phyloP scores from a whole-genome alignment of 1,140 invertebrate genomes.

The Pseudomyrmex gracilis region DNA sequence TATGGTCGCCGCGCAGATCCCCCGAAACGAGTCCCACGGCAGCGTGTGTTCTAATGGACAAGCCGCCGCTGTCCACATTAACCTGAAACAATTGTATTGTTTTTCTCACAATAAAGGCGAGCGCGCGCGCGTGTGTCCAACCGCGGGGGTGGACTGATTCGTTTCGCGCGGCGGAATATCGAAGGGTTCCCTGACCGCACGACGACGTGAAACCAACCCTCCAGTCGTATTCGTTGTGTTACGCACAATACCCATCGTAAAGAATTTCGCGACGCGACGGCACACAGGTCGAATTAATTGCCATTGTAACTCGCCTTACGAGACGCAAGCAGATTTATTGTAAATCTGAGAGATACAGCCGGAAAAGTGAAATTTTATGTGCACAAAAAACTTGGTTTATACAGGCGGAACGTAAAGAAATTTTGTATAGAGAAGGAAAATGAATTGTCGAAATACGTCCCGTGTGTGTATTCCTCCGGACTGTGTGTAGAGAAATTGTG shows the following conservation, averaged over 20 bases:
- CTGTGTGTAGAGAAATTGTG: not conserved
- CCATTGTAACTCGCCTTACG: slow-evolving; percentile 18
- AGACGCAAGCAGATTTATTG: not conserved
- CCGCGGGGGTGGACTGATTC: slow-evolving; percentile 3
- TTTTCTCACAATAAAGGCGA: slow-evolving; percentile 68
- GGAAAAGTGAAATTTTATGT: not conserved
- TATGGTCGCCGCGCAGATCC: slow-evolving; percentile 62
- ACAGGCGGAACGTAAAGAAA: not conserved
- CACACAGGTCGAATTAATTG: slow-evolving; percentile 26
- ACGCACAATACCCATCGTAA: slow-evolving; percentile 38
- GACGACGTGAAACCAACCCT: slow-evolving; percentile 21
- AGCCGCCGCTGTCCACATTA: slow-evolving; percentile 70
- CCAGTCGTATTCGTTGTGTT: not conserved
- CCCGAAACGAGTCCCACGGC: slow-evolving; percentile 60
- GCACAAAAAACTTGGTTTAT: not conserved
- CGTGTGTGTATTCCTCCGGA: no score
- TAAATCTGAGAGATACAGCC: slow-evolving; percentile 6
- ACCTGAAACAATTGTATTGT: slow-evolving; percentile 72
- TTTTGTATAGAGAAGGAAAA: not conserved
- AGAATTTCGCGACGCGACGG: slow-evolving; percentile 30
- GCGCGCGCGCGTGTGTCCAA: slow-evolving; percentile 18
- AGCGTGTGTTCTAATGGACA: slow-evolving; percentile 68
- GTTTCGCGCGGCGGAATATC: slow-evolving; percentile 33
- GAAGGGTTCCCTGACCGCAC: not conserved
- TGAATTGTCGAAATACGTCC: not conserved